Evolutionary conservation across 1,140 invertebrate genomes (phyloP).

Genomic region (Rhyzopertha dominica): DNA sequence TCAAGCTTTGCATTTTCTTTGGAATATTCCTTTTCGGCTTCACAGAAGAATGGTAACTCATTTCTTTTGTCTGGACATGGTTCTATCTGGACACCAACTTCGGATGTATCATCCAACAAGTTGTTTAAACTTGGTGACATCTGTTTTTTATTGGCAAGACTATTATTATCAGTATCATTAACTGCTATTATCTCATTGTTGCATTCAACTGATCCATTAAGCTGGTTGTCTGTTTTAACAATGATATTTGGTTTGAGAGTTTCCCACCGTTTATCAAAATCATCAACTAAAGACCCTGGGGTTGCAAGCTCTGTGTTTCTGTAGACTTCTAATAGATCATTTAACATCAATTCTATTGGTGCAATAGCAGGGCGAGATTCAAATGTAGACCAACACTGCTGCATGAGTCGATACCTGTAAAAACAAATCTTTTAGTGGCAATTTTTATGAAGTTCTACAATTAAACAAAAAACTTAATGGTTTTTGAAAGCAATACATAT

Average conservation of each 20-base stretch:
- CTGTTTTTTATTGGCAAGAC: slow-evolving; percentile 20
- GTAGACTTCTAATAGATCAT: slow-evolving; percentile 51
- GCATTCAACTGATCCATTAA: too few species aligned
- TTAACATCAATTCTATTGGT: slow-evolving; percentile 55
- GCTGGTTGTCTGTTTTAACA: slow-evolving; percentile 53
- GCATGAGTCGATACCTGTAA: slow-evolving; percentile 61
- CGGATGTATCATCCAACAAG: slow-evolving; percentile 53
- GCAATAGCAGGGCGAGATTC: slow-evolving; percentile 47
- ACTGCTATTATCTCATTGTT: slow-evolving; percentile 12
- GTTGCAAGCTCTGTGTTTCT: slow-evolving; percentile 36
- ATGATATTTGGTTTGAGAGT: slow-evolving; percentile 58
- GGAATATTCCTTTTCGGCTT: slow-evolving; percentile 6
- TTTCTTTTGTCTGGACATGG: slow-evolving; percentile 41
- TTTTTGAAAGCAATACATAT: too few species aligned
- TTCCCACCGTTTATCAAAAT: slow-evolving; percentile 67
- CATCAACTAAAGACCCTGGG: slow-evolving; percentile 46
- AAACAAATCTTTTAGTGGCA: background rate
- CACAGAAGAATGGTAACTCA: slow-evolving; percentile 4
- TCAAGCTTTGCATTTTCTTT: slow-evolving; percentile 21
- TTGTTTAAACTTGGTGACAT: slow-evolving; percentile 51
- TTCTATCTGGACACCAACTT: slow-evolving; percentile 48
- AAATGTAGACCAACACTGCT: slow-evolving; percentile 56
- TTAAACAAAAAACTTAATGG: too few species aligned
- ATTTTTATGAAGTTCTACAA: too few species aligned
- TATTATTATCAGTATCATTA: slow-evolving; percentile 11